Percentiles rank a stretch among this genome's conserved stretches.
phyloP scores from a whole-genome alignment of 1,140 invertebrate species.

The Orius insidiosus region DNA sequence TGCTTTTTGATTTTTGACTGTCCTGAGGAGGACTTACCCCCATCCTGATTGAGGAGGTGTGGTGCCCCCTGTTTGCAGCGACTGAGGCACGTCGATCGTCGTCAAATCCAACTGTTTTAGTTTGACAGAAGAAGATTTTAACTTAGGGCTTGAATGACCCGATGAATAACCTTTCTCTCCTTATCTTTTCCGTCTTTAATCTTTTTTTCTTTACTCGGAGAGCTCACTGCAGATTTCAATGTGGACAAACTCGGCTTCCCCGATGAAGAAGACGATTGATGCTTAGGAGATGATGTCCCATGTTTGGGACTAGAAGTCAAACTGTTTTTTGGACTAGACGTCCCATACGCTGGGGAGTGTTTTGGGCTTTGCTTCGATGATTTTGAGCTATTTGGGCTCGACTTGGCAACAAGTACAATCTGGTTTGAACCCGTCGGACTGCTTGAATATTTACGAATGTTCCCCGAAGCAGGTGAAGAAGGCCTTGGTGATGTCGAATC shows the following conservation, averaged over 20 bases:
- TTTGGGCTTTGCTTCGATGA: constrained; percentile 46
- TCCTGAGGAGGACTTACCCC: constrained; percentile 24
- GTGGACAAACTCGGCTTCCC: constrained; percentile 79
- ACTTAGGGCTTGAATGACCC: constrained; percentile 41
- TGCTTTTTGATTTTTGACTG: constrained; percentile 49
- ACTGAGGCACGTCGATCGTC: constrained; percentile 11
- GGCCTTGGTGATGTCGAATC: constrained; percentile 41
- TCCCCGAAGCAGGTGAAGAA: constrained; percentile 38
- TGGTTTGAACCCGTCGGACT: constrained; percentile 43
- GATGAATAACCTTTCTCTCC: constrained; percentile 39
- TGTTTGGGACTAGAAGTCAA: constrained; percentile 44
- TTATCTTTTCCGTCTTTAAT: constrained; percentile 35
- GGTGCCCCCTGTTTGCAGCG: constrained; percentile 17
- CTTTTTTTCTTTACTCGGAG: constrained; percentile 29
- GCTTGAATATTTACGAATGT: constrained; percentile 45
- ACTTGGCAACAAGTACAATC: constrained; percentile 29
- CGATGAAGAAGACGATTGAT: constrained; percentile 43
- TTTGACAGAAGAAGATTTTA: constrained; percentile 43
- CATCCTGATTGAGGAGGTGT: constrained; percentile 16
- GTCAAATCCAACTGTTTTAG: constrained; percentile 46
- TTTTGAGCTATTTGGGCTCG: constrained; percentile 36
- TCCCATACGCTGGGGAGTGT: constrained; percentile 32
- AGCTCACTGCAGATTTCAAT: constrained; percentile 58
- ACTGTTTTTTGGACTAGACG: constrained; percentile 20
- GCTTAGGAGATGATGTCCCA: constrained; percentile 55